These are phyloP conservation scores for Xylota sylvarum DNA, from an alignment of 2,888 invertebrate genomes.

Conservation along the genomic window DNA sequence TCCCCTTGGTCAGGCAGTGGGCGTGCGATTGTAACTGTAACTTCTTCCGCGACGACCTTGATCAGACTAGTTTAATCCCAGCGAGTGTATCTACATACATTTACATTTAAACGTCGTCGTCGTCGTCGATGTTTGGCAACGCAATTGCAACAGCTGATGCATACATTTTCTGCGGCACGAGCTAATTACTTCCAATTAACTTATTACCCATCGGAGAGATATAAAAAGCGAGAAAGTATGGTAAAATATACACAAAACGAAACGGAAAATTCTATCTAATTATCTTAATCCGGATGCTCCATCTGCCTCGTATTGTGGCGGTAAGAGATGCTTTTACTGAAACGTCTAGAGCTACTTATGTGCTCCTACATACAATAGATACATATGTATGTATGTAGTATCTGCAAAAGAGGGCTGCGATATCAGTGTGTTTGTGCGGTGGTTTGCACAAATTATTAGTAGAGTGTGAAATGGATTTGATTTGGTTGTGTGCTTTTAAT, in stretches of 20 bases:
- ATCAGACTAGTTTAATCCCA: slow-evolving; percentile 11
- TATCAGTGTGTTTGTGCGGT: slow-evolving; percentile 4
- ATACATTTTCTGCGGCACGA: slow-evolving; percentile 48
- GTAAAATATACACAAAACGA: slow-evolving; percentile 25
- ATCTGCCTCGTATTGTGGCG: slow-evolving; percentile 25
- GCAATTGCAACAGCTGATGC: slow-evolving; percentile 43
- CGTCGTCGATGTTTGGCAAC: neutral
- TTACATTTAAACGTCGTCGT: neutral
- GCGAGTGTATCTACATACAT: neutral
- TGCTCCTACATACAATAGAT: no score
- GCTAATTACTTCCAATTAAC: slow-evolving; percentile 69
- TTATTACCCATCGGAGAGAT: slow-evolving; percentile 34
- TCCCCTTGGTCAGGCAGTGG: slow-evolving; percentile 10
- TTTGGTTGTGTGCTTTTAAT: slow-evolving; percentile 17
- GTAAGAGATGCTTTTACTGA: slow-evolving; percentile 2
- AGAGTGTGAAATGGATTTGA: slow-evolving; percentile 41
- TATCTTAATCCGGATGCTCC: slow-evolving; percentile 66
- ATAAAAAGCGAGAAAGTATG: slow-evolving; percentile 15
- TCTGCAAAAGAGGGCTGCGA: no score
- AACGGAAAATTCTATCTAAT: slow-evolving; percentile 57
- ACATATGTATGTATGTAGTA: neutral
- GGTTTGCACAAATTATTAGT: slow-evolving; percentile 35
- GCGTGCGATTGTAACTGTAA: neutral
- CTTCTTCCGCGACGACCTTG: slow-evolving; percentile 41
- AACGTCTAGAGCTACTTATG: slow-evolving; percentile 17